Conservation (phyloP, 2,113 vertebrate species). For the Microcebus jonahi region DNA sequence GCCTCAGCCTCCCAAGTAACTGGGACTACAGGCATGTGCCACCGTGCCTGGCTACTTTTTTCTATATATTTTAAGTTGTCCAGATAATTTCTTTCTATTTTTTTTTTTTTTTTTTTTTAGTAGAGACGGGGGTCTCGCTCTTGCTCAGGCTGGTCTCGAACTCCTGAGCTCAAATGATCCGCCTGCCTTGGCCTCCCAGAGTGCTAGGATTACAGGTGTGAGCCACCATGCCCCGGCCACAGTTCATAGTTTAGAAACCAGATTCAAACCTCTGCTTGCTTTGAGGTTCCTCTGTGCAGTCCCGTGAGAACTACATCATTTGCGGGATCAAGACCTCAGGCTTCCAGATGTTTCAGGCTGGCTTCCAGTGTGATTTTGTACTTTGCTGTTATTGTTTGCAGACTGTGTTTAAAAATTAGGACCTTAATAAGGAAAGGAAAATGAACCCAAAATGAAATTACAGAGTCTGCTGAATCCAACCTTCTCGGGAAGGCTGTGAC, state of each 20-base stretch:
- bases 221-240: no score
- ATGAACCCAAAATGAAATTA: neutral
- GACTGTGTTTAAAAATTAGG: slow-evolving; percentile 18
- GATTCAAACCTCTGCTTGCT: neutral
- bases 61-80: no score
- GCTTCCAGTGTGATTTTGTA: neutral
- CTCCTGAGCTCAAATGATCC: no score
- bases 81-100: no score
- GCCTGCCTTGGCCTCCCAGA: no score
- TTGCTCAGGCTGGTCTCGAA: no score
- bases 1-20: no score
- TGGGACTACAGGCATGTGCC: no score
- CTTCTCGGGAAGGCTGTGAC: neutral
- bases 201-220: no score
- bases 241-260: neutral
- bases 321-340: neutral
- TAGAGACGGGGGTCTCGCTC: no score
- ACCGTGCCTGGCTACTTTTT: no score
- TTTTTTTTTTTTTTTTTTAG: no score
- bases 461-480: neutral
- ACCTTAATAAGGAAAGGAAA: slow-evolving; percentile 24
- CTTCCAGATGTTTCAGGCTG: slow-evolving; percentile 43
- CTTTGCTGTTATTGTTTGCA: neutral
- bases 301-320: neutral
- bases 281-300: neutral